These are phyloP conservation scores for Synaphobranchus kaupii DNA, from an alignment of 2,797 vertebrate species.

Conservation along the genomic window DNA sequence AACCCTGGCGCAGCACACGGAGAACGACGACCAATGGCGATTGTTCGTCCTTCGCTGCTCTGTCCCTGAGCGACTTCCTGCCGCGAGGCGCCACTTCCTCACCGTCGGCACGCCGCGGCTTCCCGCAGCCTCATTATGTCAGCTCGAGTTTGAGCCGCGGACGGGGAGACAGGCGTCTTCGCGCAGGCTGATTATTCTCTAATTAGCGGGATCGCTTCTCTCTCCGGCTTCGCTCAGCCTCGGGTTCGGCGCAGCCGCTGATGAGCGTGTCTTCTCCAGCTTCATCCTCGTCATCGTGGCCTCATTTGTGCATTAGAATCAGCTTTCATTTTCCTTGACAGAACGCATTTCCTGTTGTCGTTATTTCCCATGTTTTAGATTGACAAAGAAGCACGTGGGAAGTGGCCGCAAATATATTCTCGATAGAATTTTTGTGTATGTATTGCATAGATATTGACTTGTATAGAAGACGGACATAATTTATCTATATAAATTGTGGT, in stretches of 20 bases:
- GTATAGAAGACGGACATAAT: too few species aligned
- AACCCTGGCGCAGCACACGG: not conserved
- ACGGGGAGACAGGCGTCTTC: conserved; percentile 28
- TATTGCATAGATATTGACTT: not conserved
- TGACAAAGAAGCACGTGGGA: not conserved
- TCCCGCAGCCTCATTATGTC: conserved; percentile 37
- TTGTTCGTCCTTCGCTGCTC: not conserved
- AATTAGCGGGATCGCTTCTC: conserved; percentile 24
- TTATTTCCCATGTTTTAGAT: not conserved
- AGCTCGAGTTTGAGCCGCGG: conserved; percentile 18
- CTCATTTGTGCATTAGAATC: conserved; percentile 20
- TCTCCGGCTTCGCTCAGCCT: not conserved
- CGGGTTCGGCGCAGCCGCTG: conserved; percentile 9
- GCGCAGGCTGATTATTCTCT: conserved; percentile 29
- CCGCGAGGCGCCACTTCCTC: not conserved
- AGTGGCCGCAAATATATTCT: not conserved
- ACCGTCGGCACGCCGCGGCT: not conserved
- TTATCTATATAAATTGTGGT: too few species aligned
- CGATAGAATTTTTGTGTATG: not conserved
- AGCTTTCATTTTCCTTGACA: conserved; percentile 18
- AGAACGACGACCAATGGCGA: not conserved
- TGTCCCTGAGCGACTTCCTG: not conserved
- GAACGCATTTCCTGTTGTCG: not conserved
- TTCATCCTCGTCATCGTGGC: conserved; percentile 21
- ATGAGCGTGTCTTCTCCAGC: conserved; percentile 24